Base-by-base conservation (phyloP, 2,113 vertebrate species). In the Collichthys lucidus region DNA sequence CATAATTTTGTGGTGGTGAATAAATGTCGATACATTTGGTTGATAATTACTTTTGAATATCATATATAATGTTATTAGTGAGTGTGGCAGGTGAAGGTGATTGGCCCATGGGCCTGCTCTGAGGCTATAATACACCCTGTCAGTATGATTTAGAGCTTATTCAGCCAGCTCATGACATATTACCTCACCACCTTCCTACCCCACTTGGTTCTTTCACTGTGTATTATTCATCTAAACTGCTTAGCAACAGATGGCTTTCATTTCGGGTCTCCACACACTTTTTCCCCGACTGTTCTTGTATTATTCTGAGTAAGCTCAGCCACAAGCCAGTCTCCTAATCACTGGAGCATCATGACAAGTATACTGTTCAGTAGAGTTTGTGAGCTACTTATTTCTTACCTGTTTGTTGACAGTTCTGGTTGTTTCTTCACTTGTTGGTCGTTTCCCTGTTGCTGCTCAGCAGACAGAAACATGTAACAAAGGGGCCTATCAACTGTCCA, bases 211-310 rank as follows among this genome's bases (percentile, higher is more conserved):
- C 64, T 74, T 64, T 87, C 82, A 60, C 55, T 60, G 64, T 83
- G 64, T 84, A 80, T 89, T 88, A 83, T 86, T 91, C 81, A 89
- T 82, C 62, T 57, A 12, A 86, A 69, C 77, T 69, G 59, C 69
- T 77, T 79, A 61, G 77, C 82, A 90, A 84, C 79, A 86, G 82
- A 88, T 86, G 79, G 69, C 63, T 57, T 62, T 78, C 31, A 65
- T 75, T 87, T 50, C 53, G 4, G 31, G 35, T 78, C 50, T 56
- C 61, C 42, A 49, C 49, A 16, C 50, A 53, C 22, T 22, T 65
- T 63, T 42, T 62, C 0, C 40, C 62, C 6, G 0, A 42, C 47
- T 72, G 59, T 49, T 67, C 64, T 77, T 50, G 50, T 22, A 22
- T 59, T 52, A 42, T 67, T 76, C 80, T 74, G 80, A 87, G 59